Evolutionary conservation across 2,797 vertebrate species (phyloP).

Genomic region (Menidia menidia): DNA sequence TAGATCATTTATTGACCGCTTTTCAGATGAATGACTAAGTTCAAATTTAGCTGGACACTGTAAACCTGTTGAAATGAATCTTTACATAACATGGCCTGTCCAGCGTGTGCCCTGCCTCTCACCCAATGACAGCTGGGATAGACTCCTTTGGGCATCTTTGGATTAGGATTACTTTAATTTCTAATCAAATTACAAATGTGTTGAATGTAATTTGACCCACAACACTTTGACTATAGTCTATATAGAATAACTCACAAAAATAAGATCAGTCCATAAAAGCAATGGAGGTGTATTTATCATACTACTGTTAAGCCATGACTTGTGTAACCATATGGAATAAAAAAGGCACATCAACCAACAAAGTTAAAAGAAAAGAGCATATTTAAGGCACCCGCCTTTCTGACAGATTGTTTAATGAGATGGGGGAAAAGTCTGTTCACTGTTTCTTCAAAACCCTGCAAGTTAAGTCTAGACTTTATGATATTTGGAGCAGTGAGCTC

Average conservation of each 20-base stretch:
- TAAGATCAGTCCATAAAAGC: not conserved
- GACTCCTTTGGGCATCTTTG: no score
- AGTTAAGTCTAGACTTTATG: slow-evolving; percentile 12
- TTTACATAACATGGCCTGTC: no score
- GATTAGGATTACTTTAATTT: not conserved
- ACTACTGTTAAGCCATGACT: not conserved
- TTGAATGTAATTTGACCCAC: not conserved
- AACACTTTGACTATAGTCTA: not conserved
- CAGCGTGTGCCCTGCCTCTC: no score
- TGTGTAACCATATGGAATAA: slow-evolving; percentile 9
- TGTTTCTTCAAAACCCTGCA: not conserved
- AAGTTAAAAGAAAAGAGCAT: slow-evolving; percentile 8
- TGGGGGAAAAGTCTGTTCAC: slow-evolving; percentile 12
- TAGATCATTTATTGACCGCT: slow-evolving; percentile 31
- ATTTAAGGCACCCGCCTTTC: slow-evolving; percentile 11
- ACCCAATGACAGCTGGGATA: no score
- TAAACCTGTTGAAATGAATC: no score
- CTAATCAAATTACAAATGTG: not conserved
- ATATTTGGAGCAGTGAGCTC: slow-evolving; percentile 26
- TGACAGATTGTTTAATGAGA: slow-evolving; percentile 17
- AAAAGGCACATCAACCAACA: slow-evolving; percentile 15
- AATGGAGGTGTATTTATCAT: not conserved
- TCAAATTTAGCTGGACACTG: slow-evolving; percentile 3
- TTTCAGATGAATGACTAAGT: slow-evolving; percentile 32
- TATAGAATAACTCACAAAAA: not conserved